These are phyloP conservation scores for Drosophila pallidifrons DNA, from an alignment of 1,140 invertebrate genomes.

Conservation along the genomic window DNA sequence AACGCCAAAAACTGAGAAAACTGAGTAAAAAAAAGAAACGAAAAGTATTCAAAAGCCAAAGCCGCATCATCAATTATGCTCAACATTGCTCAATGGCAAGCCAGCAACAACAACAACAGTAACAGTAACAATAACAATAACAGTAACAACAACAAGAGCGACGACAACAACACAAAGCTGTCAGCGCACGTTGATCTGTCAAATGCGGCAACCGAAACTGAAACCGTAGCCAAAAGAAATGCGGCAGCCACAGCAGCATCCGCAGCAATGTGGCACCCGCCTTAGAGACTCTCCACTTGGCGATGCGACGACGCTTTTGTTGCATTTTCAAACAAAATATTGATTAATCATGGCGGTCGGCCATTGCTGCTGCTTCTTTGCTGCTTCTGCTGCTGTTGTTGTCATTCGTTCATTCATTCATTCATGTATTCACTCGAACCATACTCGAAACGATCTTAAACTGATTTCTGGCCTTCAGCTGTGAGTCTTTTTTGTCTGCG, in stretches of 20 bases:
- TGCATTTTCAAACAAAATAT: conserved; percentile 78
- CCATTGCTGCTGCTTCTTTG: conserved; percentile 55
- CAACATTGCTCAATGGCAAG: conserved; percentile 67
- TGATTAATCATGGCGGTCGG: conserved; percentile 75
- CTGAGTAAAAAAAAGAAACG: conserved; percentile 4
- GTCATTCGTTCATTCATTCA: conserved; percentile 56
- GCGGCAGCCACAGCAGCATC: conserved; percentile 50
- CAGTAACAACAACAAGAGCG: conserved; percentile 32
- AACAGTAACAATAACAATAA: conserved; percentile 46
- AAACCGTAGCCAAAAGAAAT: conserved; percentile 64
- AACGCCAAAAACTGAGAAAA: conserved; percentile 40
- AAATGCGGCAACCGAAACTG: conserved; percentile 66
- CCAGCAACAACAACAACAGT: conserved; percentile 44
- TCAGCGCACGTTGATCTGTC: conserved; percentile 82
- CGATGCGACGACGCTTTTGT: conserved; percentile 69
- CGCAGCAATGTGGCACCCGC: conserved; percentile 32
- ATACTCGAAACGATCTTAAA: conserved; percentile 63
- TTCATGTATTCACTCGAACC: conserved; percentile 30
- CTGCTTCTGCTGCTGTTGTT: conserved; percentile 1
- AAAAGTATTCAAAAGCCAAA: conserved; percentile 72
- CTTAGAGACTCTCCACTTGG: conserved; percentile 56
- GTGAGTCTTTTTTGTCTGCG: conserved; percentile 55
- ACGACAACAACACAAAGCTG: conserved; percentile 66
- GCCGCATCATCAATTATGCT: conserved; percentile 83
- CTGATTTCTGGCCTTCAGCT: conserved; percentile 78